Conservation (phyloP, 2,888 invertebrate species). For the Bibio marci region DNA sequence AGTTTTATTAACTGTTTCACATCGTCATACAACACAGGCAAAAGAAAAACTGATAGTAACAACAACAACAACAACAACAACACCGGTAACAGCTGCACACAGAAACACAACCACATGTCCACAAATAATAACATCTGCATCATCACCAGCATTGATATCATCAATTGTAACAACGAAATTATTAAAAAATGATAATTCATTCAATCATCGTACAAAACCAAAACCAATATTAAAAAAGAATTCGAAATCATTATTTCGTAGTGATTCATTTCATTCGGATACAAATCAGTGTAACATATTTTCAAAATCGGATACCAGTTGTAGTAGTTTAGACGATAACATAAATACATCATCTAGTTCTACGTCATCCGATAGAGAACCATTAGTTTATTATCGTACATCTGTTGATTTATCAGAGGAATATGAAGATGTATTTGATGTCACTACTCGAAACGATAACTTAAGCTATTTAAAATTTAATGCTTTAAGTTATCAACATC, state of each 20-base stretch:
- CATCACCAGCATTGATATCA: background rate
- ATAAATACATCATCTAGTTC: background rate
- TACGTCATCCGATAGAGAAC: background rate
- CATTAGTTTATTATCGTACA: background rate
- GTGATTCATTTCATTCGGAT: background rate
- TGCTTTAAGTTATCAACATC: background rate
- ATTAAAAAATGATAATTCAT: no score
- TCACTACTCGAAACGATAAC: background rate
- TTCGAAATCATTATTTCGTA: background rate
- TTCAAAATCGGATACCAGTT: no score
- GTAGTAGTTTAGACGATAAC: background rate
- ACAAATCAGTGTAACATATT: no score
- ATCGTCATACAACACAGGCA: background rate
- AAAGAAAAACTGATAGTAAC: background rate
- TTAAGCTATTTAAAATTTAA: background rate
- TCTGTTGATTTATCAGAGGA: background rate
- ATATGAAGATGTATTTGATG: no score
- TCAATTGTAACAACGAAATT: no score
- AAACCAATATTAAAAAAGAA: background rate
- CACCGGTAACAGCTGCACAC: background rate
- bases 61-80: background rate
- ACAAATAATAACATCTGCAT: background rate
- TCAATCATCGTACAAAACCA: background rate
- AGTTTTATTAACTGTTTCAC: slow-evolving; percentile 18
- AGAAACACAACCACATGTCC: background rate